phyloP scores from a whole-genome alignment of 2,888 invertebrate species.

The Agrilus cyanescens region DNA sequence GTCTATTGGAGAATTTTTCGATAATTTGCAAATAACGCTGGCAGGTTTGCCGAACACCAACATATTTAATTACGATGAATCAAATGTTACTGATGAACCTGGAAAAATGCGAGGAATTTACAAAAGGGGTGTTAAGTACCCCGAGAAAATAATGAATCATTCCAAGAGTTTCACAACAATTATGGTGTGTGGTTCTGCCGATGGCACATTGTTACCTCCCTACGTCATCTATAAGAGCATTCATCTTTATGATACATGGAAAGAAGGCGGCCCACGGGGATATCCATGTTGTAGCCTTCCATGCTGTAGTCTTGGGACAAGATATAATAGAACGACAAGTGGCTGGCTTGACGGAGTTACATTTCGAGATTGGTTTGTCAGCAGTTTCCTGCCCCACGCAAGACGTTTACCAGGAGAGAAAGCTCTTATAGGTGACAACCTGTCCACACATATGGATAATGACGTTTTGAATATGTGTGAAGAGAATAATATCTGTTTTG shows the following conservation, averaged over 20 bases:
- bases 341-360: slow-evolving; percentile 8
- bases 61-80: slow-evolving; percentile 13
- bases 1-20: slow-evolving; percentile 1
- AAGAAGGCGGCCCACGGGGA: slow-evolving; percentile 17
- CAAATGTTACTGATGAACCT: slow-evolving; percentile 24
- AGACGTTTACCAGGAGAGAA: too few relatives aligned
- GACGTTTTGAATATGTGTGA: slow-evolving; percentile 3
- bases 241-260: slow-evolving; percentile 23
- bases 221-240: slow-evolving; percentile 16
- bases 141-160: slow-evolving; percentile 18
- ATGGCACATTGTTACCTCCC: slow-evolving; percentile 17
- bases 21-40: slow-evolving; percentile 7
- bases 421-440: slow-evolving; percentile 6
- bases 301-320: slow-evolving; percentile 3
- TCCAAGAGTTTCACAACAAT: slow-evolving; percentile 19
- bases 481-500: slow-evolving; percentile 7
- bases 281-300: slow-evolving; percentile 5
- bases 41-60: neutral
- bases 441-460: slow-evolving; percentile 7
- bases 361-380: slow-evolving; percentile 6
- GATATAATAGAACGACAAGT: slow-evolving; percentile 6
- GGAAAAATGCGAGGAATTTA: slow-evolving; percentile 13
- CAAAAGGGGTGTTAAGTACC: too few relatives aligned
- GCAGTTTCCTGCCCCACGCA: too few relatives aligned
- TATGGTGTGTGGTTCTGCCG: slow-evolving; percentile 21